Conservation (phyloP, 2,888 invertebrate genomes). For the Pachycephus smyrnensis region DNA sequence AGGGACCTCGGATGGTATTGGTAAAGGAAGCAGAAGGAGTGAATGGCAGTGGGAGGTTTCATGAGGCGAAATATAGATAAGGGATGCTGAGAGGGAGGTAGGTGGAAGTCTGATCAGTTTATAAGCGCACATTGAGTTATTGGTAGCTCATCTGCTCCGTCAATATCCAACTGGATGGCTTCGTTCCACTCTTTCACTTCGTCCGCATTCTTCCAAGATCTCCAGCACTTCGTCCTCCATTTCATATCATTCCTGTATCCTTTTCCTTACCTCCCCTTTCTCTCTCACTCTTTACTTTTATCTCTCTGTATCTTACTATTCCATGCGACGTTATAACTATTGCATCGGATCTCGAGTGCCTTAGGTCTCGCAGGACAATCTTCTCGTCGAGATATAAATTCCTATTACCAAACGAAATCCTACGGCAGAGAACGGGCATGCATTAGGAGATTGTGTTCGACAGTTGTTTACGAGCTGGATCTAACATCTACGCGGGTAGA, state of each 20-base stretch:
- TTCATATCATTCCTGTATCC: constrained; percentile 14
- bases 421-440: constrained; percentile 49
- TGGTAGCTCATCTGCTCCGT: constrained; percentile 60
- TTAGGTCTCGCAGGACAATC: not conserved
- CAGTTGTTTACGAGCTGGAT: constrained; percentile 63
- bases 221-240: not conserved
- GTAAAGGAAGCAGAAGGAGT: constrained; percentile 43
- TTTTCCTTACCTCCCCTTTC: constrained; percentile 16
- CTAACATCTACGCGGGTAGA: constrained; percentile 34
- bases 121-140: constrained; percentile 62
- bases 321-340: not conserved
- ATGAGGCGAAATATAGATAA: constrained; percentile 9
- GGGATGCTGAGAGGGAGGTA: constrained; percentile 16
- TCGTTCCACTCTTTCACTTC: constrained; percentile 34
- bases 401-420: constrained; percentile 52
- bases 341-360: not conserved
- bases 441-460: constrained; percentile 66
- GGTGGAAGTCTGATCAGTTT: constrained; percentile 58
- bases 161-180: constrained; percentile 57
- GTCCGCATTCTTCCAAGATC: no score
- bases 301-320: not conserved
- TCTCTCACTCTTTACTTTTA: not conserved
- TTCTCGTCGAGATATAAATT: constrained; percentile 44
- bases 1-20: constrained; percentile 39
- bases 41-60: constrained; percentile 16